Evolutionary conservation across 2,888 invertebrate genomes (phyloP).

Genomic region (Hemaris fuciformis): DNA sequence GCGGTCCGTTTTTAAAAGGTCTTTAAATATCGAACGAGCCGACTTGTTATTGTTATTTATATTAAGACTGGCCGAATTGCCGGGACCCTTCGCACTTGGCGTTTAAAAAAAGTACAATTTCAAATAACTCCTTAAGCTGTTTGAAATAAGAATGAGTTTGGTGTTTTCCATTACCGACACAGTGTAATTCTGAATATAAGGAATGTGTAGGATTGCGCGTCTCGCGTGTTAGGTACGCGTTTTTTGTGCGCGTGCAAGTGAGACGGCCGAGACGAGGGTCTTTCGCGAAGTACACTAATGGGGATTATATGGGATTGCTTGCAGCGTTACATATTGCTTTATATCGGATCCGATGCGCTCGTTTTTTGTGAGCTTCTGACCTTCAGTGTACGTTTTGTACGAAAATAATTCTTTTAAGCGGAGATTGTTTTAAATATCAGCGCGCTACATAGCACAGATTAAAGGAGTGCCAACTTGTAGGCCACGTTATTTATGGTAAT

Average conservation of each 20-base stretch:
- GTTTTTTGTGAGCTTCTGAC: slow-evolving; percentile 34
- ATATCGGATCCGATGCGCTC: slow-evolving; percentile 41
- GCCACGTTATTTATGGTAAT: slow-evolving; percentile 4
- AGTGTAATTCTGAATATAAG: slow-evolving; percentile 60
- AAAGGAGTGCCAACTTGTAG: background rate
- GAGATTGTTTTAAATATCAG: slow-evolving; percentile 1
- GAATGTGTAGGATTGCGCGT: slow-evolving; percentile 76
- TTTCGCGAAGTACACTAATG: slow-evolving; percentile 76
- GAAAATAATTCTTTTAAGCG: slow-evolving; percentile 1
- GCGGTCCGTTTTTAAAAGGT: slow-evolving; percentile 67
- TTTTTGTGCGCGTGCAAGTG: slow-evolving; percentile 73
- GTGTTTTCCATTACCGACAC: slow-evolving; percentile 24
- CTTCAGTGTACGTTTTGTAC: slow-evolving; percentile 18
- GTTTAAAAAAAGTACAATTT: slow-evolving; percentile 35
- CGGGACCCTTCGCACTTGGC: slow-evolving; percentile 71
- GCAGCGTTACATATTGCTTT: slow-evolving; percentile 47
- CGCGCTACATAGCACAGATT: background rate
- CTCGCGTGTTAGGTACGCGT: slow-evolving; percentile 68
- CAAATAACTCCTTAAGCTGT: background rate
- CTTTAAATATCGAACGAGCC: slow-evolving; percentile 56
- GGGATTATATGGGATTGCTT: slow-evolving; percentile 68
- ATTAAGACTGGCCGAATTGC: slow-evolving; percentile 71
- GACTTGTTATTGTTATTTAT: slow-evolving; percentile 77
- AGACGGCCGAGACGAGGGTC: slow-evolving; percentile 52
- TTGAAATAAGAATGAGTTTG: slow-evolving; percentile 22